Conservation (phyloP, 2,888 invertebrate species). For the Oxycera nigricornis region DNA sequence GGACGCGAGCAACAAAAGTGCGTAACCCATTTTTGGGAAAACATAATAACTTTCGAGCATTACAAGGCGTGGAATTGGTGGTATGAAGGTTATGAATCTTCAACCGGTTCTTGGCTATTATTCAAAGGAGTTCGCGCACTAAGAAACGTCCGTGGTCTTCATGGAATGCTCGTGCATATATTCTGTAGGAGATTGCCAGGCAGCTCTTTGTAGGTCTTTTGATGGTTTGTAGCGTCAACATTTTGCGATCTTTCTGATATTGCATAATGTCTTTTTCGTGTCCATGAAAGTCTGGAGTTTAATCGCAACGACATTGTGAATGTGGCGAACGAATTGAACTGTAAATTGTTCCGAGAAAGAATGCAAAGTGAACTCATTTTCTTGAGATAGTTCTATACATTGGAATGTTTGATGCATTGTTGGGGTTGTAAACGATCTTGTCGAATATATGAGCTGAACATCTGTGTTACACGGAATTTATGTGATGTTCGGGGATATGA, state of each 20-base stretch:
- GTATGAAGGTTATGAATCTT: background rate
- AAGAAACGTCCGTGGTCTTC: too few relatives aligned
- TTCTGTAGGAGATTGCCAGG: background rate
- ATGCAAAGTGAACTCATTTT: too few relatives aligned
- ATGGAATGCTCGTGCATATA: background rate
- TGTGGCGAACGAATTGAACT: background rate
- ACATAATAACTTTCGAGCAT: background rate
- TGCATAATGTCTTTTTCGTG: background rate
- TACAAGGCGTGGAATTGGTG: background rate
- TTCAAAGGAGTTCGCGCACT: background rate
- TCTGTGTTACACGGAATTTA: too few relatives aligned
- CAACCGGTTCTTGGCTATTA: background rate
- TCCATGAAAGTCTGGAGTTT: constrained; percentile 2
- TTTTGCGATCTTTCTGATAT: background rate
- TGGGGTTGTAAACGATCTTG: too few relatives aligned
- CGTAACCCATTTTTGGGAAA: background rate
- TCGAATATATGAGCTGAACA: too few relatives aligned
- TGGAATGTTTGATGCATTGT: too few relatives aligned
- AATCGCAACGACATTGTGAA: background rate
- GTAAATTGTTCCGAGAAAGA: background rate
- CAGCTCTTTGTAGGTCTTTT: background rate
- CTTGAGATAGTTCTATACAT: too few relatives aligned
- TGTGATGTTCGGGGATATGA: too few relatives aligned
- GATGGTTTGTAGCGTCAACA: background rate
- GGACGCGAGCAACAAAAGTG: background rate